Conservation (phyloP, 64 coral and sea anemone genomes). For the Orbicella faveolata region DNA sequence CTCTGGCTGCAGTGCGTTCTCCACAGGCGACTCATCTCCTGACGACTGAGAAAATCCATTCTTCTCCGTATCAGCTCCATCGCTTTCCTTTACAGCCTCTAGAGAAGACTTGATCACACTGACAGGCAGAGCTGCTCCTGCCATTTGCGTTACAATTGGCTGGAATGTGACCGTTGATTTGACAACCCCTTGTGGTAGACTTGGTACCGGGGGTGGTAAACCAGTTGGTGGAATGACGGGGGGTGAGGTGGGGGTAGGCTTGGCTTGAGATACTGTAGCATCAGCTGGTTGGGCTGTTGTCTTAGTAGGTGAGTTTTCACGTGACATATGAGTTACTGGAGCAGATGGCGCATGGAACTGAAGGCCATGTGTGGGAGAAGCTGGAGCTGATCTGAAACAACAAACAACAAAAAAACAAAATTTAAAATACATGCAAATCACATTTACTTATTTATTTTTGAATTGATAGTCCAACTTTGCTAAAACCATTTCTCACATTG, state of each 20-base stretch:
- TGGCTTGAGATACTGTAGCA: conserved; percentile 46
- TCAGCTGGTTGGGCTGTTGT: conserved; percentile 49
- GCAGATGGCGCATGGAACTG: conserved; percentile 75
- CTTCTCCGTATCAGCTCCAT: conserved; percentile 64
- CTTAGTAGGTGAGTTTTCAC: conserved; percentile 78
- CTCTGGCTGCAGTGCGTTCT: conserved; percentile 51
- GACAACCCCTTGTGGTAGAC: neutral
- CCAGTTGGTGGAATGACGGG: conserved; percentile 51
- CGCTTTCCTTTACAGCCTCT: conserved; percentile 44
- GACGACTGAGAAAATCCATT: conserved; percentile 94
- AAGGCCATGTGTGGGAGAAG: conserved; percentile 96
- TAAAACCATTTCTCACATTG: too few species aligned
- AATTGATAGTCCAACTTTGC: too few species aligned
- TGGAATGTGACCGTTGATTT: conserved; percentile 32
- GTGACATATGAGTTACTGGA: conserved; percentile 50
- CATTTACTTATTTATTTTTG: too few species aligned
- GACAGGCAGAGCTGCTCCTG: conserved; percentile 66
- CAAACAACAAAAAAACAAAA: neutral
- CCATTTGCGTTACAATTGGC: conserved; percentile 15
- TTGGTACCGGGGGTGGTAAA: conserved; percentile 32
- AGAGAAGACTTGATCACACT: conserved; percentile 89
- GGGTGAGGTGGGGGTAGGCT: conserved; percentile 51
- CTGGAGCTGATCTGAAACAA: conserved; percentile 83
- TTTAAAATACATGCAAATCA: too few species aligned
- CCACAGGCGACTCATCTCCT: conserved; percentile 77